phyloP scores from a whole-genome alignment of 2,113 vertebrate species.

The Catharus bicknelli region DNA sequence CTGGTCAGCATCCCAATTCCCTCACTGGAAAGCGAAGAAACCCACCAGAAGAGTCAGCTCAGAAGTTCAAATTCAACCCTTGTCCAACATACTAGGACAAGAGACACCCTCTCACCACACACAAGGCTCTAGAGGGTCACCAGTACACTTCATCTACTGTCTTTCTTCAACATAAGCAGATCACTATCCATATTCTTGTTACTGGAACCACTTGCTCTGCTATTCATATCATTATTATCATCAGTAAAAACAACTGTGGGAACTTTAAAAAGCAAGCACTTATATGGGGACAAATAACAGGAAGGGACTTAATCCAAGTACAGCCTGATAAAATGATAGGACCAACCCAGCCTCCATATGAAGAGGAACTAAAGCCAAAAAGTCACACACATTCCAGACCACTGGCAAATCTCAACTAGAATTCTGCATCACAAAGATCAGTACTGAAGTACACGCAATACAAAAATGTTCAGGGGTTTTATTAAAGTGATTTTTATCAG shows the following conservation, averaged over 20 bases:
- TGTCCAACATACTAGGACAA: neutral
- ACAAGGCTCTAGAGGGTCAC: neutral
- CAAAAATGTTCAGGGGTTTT: neutral
- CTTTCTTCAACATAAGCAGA: neutral
- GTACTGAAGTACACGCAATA: neutral
- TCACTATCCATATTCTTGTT: neutral
- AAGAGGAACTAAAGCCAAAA: neutral
- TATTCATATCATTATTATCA: neutral
- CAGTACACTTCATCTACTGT: neutral
- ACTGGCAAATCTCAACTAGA: neutral
- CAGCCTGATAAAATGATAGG: neutral
- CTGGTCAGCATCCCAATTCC: neutral
- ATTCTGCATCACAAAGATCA: neutral
- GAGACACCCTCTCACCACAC: neutral
- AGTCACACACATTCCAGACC: neutral
- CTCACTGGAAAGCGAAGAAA: neutral
- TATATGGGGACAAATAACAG: neutral
- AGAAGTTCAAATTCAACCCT: neutral
- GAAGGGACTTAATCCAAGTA: neutral
- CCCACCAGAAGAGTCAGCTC: neutral
- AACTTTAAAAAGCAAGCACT: neutral
- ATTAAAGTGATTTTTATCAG: neutral
- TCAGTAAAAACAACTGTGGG: neutral
- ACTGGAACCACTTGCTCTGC: neutral
- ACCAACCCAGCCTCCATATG: rapidly evolving